phyloP scores from a whole-genome alignment of 2,888 invertebrate genomes.

The Lamellibrachia columna region DNA sequence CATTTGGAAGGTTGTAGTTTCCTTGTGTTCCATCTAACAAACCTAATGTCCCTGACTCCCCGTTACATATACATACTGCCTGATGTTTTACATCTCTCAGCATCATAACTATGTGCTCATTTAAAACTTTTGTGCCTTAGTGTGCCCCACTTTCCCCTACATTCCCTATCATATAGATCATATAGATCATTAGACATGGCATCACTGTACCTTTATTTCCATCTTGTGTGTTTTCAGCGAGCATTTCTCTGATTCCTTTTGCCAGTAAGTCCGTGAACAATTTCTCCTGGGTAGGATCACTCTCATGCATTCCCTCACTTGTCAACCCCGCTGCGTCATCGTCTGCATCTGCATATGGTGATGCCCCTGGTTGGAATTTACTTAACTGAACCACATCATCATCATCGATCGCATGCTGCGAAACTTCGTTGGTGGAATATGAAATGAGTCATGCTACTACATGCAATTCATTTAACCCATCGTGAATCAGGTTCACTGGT shows the following conservation, averaged over 20 bases:
- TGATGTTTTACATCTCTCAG: too few species aligned
- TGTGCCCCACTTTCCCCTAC: too few species aligned
- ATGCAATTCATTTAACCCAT: too few species aligned
- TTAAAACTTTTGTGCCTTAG: too few species aligned
- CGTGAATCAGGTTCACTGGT: too few species aligned
- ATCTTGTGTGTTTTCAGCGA: background rate
- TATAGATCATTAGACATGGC: too few species aligned
- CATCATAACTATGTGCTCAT: too few species aligned
- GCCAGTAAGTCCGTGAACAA: background rate
- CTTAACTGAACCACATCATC: background rate
- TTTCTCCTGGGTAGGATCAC: background rate
- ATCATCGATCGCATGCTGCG: background rate
- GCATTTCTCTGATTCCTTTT: background rate
- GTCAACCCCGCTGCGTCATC: background rate
- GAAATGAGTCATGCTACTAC: background rate
- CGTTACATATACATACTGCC: too few species aligned
- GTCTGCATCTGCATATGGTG: background rate
- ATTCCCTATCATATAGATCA: too few species aligned
- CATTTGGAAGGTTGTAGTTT: too few species aligned
- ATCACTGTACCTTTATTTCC: background rate
- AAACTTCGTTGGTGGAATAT: constrained; percentile 4
- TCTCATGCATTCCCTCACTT: background rate
- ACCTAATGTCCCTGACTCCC: too few species aligned
- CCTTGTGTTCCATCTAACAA: too few species aligned
- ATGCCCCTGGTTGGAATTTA: background rate